Base-by-base conservation (phyloP, 1,140 invertebrate species). In the Andrena cerasifolii region DNA sequence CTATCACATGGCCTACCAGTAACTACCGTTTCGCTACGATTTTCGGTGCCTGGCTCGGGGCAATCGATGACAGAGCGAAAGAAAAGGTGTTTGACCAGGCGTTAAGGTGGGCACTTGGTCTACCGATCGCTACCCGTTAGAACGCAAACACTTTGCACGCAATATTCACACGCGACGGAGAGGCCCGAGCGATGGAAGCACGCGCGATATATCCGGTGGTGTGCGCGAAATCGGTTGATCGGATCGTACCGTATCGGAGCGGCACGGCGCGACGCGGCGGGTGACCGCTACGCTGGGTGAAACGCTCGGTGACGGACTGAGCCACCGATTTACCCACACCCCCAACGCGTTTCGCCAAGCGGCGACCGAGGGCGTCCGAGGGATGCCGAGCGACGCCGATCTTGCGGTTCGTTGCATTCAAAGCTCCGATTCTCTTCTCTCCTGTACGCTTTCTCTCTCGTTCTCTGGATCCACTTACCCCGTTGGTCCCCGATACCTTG, bases 281-380 rank as follows among this genome's bases (percentile, higher is more conserved):
- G 12, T 36, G 56, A 28, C 43, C 51, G 51, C n/a, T 53, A 72
- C 63, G 33, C 47, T 40, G 62, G 56, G 43, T 61, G 56, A 62
- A 77, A 82, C 79, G 82, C 82, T 82, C 84, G 62, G 31, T 87
- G 84, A 84, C 82, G 78, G 82, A 88, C 86, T 88, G 84, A 84
- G 70, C 71, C 71, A 63, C 71, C 79, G 71, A 67, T 70, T 71
- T 71, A 77, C 79, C 63, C 84, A 85, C 84, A 85, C 84, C 83
- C 84, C 47, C 72, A 40, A 47, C 70, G 79, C 81, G 62, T 74
- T 81, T 74, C 68, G 47, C 70, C 75, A 82, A 74, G 84, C 71
- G 71, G 76, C 67, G 54, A 54, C 78, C 84, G 84, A 85, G 70
- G 65, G 43, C 45, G 79, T 40, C 84, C 84, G 84, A 85, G 49